Evolutionary conservation across 1,140 invertebrate species (phyloP).

Genomic region (Branchinecta lindahli): DNA sequence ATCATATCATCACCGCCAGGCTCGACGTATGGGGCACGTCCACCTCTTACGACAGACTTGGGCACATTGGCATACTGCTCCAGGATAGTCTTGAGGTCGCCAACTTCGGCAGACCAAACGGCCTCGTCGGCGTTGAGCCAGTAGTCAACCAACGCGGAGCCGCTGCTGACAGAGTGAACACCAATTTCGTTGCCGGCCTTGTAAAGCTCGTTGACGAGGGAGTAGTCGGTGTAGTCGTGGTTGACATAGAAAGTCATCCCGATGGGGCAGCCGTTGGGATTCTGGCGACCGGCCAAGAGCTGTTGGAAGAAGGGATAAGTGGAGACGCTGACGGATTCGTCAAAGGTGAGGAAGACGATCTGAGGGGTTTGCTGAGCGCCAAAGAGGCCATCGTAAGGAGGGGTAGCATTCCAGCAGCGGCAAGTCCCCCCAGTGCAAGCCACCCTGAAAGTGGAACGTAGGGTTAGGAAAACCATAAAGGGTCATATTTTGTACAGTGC

Average conservation of each 20-base stretch:
- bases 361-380: too few species aligned
- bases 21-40: constrained; percentile 12
- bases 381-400: background rate
- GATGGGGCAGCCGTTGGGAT: constrained; percentile 18
- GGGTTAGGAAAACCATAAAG: too few species aligned
- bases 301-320: too few species aligned
- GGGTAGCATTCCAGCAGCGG: background rate
- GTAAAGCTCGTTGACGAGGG: constrained; percentile 31
- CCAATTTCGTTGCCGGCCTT: constrained; percentile 34
- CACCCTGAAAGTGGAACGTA: background rate
- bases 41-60: constrained; percentile 7
- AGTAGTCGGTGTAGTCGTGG: constrained; percentile 35
- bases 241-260: constrained; percentile 35
- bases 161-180: constrained; percentile 32
- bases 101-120: constrained; percentile 5
- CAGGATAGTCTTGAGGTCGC: background rate
- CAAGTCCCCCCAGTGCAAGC: background rate
- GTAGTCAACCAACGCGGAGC: constrained; percentile 7
- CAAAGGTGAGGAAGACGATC: too few species aligned
- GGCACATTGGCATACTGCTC: constrained; percentile 11
- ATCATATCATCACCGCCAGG: constrained; percentile 11
- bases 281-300: background rate
- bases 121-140: constrained; percentile 9
- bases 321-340: too few species aligned
- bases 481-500: too few species aligned